These are phyloP conservation scores for Chrysotoxum bicinctum DNA, from an alignment of 2,888 invertebrate species.

Conservation along the genomic window DNA sequence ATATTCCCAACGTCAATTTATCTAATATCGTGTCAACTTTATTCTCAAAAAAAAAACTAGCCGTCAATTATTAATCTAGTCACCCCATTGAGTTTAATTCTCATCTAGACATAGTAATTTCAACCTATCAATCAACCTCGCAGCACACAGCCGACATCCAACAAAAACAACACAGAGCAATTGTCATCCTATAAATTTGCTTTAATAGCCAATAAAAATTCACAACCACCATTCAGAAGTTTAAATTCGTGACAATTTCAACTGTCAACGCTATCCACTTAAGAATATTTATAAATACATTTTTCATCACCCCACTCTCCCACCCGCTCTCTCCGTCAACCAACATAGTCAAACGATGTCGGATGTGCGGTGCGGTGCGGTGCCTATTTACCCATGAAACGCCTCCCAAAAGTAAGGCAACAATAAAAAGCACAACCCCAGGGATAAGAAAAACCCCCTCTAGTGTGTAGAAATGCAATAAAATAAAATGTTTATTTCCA, in stretches of 20 bases:
- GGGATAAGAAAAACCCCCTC: slow-evolving; percentile 15
- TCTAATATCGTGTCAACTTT: not conserved
- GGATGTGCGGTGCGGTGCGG: slow-evolving; percentile 24
- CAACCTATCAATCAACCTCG: slow-evolving; percentile 53
- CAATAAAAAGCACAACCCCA: not conserved
- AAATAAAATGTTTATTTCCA: slow-evolving; percentile 46
- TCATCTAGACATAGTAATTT: slow-evolving; percentile 7
- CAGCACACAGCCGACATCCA: slow-evolving; percentile 39
- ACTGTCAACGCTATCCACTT: slow-evolving; percentile 72
- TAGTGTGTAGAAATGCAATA: slow-evolving; percentile 54
- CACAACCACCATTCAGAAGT: slow-evolving; percentile 64
- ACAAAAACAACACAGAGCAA: slow-evolving; percentile 36
- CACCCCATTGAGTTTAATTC: slow-evolving; percentile 6
- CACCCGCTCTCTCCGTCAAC: not conserved
- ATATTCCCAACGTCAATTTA: not conserved
- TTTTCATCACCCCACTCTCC: slow-evolving; percentile 14
- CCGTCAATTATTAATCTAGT: slow-evolving; percentile 38
- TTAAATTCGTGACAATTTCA: slow-evolving; percentile 72
- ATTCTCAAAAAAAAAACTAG: not conserved
- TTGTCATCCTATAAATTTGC: slow-evolving; percentile 67
- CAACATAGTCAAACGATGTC: not conserved
- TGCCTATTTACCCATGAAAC: slow-evolving; percentile 18
- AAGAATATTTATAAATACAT: slow-evolving; percentile 72
- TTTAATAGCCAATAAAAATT: slow-evolving; percentile 72
- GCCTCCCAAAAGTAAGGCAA: slow-evolving; percentile 2